Conservation (phyloP, 2,888 invertebrate species). For the Amiota minor region DNA sequence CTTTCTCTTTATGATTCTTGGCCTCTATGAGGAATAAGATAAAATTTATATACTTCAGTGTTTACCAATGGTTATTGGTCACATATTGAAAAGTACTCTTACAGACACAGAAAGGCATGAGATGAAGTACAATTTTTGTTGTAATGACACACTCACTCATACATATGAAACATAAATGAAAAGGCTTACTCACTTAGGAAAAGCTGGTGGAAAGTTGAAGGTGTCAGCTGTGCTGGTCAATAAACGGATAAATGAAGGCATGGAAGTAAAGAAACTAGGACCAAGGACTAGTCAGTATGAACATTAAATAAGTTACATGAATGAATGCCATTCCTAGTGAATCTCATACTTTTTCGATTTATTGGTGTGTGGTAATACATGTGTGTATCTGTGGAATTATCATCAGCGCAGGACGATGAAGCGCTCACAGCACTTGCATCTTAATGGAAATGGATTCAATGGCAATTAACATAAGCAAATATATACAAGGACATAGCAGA, state of each 20-base stretch:
- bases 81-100: slow-evolving; percentile 68
- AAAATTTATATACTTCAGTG: slow-evolving; percentile 38
- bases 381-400: slow-evolving; percentile 56
- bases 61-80: slow-evolving; percentile 66
- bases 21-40: background rate
- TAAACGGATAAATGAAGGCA: slow-evolving; percentile 52
- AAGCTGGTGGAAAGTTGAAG: background rate
- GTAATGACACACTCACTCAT: slow-evolving; percentile 16
- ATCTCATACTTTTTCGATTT: slow-evolving; percentile 30
- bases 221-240: slow-evolving; percentile 50
- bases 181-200: too few relatives aligned
- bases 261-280: background rate
- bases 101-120: slow-evolving; percentile 42
- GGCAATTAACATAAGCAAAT: slow-evolving; percentile 72
- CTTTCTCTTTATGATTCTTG: too few relatives aligned
- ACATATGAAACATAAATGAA: too few relatives aligned
- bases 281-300: slow-evolving; percentile 16
- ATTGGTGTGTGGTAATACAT: slow-evolving; percentile 41
- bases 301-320: slow-evolving; percentile 41
- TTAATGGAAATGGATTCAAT: slow-evolving; percentile 71
- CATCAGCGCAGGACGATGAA: background rate
- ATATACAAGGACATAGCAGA: slow-evolving; percentile 52
- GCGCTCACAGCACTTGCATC: slow-evolving; percentile 62
- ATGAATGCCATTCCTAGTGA: slow-evolving; percentile 38
- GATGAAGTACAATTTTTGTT: slow-evolving; percentile 7